phyloP scores from a whole-genome alignment of 2,113 vertebrate genomes.

The Pluvianellus socialis region DNA sequence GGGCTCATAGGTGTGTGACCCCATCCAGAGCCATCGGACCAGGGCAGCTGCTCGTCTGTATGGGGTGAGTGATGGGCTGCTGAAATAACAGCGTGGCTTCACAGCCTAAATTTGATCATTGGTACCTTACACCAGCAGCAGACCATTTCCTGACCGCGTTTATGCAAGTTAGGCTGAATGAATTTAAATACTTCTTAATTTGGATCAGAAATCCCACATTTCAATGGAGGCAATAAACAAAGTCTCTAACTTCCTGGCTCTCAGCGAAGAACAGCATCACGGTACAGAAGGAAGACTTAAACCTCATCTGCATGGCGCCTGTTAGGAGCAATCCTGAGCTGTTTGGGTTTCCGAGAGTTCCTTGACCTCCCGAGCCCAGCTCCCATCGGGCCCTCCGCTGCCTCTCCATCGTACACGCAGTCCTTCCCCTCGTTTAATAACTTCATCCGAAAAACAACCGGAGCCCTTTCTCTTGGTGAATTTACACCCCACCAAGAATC shows the following conservation, averaged over 20 bases:
- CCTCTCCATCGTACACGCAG: neutral
- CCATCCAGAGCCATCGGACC: neutral
- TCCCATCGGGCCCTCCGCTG: neutral
- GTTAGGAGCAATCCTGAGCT: neutral
- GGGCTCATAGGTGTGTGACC: neutral
- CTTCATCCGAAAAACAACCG: neutral
- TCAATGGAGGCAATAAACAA: neutral
- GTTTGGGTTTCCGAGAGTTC: neutral
- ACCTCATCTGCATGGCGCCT: accelerated
- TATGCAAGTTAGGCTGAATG: neutral
- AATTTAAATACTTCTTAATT: neutral
- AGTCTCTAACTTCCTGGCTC: neutral
- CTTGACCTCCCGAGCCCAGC: neutral
- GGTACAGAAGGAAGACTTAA: neutral
- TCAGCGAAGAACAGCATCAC: neutral
- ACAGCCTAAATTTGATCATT: neutral
- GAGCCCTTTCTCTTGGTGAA: neutral
- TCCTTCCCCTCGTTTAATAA: neutral
- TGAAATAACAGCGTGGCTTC: neutral
- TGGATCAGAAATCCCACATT: neutral
- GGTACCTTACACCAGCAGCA: neutral
- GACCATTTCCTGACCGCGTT: neutral
- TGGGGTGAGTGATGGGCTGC: neutral
- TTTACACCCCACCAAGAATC: neutral
- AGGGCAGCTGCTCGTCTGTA: neutral